Evolutionary conservation across 1,140 invertebrate species (phyloP), one percentile per base, ranked within the genome.

Genomic region (Diabrotica undecimpunctata): DNA sequence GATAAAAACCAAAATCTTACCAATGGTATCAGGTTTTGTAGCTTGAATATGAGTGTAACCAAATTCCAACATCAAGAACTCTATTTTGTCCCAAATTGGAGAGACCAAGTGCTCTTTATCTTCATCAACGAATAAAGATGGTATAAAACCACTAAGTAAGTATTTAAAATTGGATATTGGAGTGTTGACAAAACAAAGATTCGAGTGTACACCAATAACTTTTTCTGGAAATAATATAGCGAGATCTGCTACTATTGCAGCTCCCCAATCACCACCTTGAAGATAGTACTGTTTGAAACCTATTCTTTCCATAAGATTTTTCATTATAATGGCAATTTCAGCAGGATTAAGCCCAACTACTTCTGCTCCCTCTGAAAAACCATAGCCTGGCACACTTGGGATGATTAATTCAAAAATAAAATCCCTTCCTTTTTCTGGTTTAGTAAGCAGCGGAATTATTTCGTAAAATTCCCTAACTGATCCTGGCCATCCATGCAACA

Each of bases 401-500:
- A 81, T 82, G 1, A 95, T 82, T 2, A 95, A 77, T 78, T 95
- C 91, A 74, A 94, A 95, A 7, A 90, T 89, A 66, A 90, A 87
- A 64, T 89, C 81, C 9, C 79, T 77, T 11, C 80, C 81, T 1
- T 78, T 66, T 62, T 80, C 78, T 0, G 83, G 81, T 13, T 80
- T 84, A 0, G 85, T 90, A 9, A 95, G 72, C 35, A 90, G 41
- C 0, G 91, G 91, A 66, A 94, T 88, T 2, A 93, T 82, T 72
- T 92, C 89, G 69, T 92, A 90, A 75, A 95, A 96, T 78, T 96
- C 93, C 7, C 90, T 82, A 2, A 96, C 83, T 0, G 90, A 92
- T 38, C 94, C 93, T 3, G 95, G 94, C 95, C 94, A 97, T n/a
- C 94, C 94, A 73, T 97, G 94, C 5, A 94, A 72, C 0, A 97